These are phyloP conservation scores for Leontocebus nigricollis DNA, from an alignment of 2,797 vertebrate genomes.

Conservation along the genomic window DNA sequence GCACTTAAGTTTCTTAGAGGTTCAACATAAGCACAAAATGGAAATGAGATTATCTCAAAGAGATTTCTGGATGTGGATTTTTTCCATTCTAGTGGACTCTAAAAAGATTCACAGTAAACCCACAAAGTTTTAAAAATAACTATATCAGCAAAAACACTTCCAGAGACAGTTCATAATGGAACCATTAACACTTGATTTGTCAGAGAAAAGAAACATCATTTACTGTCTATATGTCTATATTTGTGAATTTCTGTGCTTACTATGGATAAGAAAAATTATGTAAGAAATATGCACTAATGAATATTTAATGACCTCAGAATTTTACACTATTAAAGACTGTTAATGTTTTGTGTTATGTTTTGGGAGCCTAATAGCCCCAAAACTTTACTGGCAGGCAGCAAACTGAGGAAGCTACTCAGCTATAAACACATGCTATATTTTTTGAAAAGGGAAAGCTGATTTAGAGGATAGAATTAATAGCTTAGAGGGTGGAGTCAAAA, in stretches of 20 bases:
- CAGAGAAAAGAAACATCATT: neutral
- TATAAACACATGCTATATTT: neutral
- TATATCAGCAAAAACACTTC: neutral
- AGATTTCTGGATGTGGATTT: neutral
- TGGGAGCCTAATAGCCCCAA: neutral
- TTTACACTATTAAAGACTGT: neutral
- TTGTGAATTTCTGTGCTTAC: neutral
- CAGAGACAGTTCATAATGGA: neutral
- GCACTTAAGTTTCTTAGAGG: neutral
- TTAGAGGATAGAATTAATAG: neutral
- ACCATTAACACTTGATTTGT: neutral
- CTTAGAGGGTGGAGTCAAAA: neutral
- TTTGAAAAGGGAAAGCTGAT: neutral
- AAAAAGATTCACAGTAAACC: neutral
- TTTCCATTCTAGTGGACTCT: neutral
- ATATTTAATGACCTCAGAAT: constrained; percentile 29
- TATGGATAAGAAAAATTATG: neutral
- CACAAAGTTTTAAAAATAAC: neutral
- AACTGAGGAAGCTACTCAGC: neutral
- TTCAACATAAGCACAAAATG: neutral
- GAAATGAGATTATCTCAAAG: neutral
- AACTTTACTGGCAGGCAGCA: neutral
- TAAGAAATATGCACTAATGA: neutral
- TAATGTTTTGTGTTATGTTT: no score
- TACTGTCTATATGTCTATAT: neutral